phyloP scores from a whole-genome alignment of 2,113 vertebrate genomes.

The Aspidoscelis tigris region DNA sequence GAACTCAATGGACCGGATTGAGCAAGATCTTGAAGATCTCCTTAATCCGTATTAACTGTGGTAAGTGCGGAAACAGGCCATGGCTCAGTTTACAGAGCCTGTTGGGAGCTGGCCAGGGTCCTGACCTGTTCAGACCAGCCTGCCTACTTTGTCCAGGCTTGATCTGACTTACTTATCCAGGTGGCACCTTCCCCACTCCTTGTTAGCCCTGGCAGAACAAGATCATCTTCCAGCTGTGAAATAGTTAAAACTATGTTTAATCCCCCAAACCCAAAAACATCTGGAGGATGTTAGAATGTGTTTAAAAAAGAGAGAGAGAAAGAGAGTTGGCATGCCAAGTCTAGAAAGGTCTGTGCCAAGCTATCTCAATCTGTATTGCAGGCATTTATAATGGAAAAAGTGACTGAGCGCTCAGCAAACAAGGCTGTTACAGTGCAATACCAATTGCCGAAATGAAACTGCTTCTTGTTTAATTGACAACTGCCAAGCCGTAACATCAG shows the following conservation, averaged over 20 bases:
- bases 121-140: too few species aligned
- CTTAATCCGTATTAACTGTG: too few species aligned
- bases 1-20: too few species aligned
- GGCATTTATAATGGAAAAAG: neutral
- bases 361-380: constrained; percentile 2
- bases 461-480: constrained; percentile 6
- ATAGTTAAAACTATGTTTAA: constrained; percentile 20
- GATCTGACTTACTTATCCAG: too few species aligned
- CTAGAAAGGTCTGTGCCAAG: constrained; percentile 10
- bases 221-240: neutral
- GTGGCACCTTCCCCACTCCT: too few species aligned
- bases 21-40: too few species aligned
- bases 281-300: constrained; percentile 13
- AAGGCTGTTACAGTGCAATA: neutral
- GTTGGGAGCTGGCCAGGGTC: too few species aligned
- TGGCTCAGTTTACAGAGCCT: too few species aligned
- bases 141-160: too few species aligned
- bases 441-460: constrained; percentile 8
- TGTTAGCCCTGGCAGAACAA: too few species aligned
- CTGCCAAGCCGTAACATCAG: neutral
- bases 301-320: neutral
- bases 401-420: neutral
- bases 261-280: constrained; percentile 7
- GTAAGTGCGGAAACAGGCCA: too few species aligned
- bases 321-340: constrained; percentile 9